Conservation (phyloP, 2,888 invertebrate genomes). For the Xestoiulus laeticollis region DNA sequence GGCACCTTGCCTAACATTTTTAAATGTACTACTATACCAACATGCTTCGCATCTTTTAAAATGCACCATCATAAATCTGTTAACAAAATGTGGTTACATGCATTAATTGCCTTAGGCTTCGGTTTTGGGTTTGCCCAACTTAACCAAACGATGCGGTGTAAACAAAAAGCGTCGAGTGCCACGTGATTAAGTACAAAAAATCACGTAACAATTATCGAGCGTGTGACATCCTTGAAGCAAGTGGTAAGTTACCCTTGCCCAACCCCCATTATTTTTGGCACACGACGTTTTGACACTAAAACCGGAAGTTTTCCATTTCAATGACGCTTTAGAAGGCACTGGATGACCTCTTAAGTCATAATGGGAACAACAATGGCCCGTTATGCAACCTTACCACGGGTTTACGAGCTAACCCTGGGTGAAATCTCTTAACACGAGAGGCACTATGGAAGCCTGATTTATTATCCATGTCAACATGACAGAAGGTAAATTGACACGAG, state of each 20-base stretch:
- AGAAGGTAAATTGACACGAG: no score
- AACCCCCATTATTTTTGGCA: background rate
- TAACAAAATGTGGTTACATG: background rate
- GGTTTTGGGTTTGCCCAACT: background rate
- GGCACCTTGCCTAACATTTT: no score
- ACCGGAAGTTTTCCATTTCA: background rate
- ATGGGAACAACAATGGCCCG: background rate
- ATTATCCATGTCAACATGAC: no score
- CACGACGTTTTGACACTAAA: background rate
- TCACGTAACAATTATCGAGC: constrained; percentile 14
- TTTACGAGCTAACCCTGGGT: background rate
- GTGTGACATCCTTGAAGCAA: background rate
- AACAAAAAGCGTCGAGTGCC: background rate
- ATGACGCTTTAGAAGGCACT: background rate
- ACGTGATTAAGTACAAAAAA: background rate
- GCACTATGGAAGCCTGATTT: background rate
- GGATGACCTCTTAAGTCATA: background rate
- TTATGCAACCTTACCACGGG: background rate
- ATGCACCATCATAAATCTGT: background rate
- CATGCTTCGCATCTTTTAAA: background rate
- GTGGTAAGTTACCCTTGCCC: background rate
- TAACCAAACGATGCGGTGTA: background rate
- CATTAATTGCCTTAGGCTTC: background rate
- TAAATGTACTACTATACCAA: no score
- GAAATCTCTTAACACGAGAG: background rate